These are phyloP conservation scores for Chaetodon trifasciatus DNA, from an alignment of 2,797 vertebrate genomes.

Conservation along the genomic window DNA sequence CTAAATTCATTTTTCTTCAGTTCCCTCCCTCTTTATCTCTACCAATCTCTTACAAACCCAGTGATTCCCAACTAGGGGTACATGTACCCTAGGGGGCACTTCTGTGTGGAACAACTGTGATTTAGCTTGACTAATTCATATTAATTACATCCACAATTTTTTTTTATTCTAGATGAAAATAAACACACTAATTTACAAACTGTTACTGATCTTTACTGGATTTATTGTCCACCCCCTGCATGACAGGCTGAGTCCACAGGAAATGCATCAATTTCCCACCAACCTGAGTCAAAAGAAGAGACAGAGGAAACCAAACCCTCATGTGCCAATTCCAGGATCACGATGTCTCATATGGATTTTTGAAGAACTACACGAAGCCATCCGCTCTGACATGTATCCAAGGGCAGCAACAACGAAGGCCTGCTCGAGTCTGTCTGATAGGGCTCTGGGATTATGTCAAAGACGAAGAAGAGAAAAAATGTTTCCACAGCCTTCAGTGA, in stretches of 20 bases:
- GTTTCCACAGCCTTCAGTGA: neutral
- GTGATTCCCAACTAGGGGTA: neutral
- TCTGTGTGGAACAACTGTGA: neutral
- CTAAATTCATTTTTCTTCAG: neutral
- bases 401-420: neutral
- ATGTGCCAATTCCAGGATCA: neutral
- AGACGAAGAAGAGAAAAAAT: neutral
- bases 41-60: neutral
- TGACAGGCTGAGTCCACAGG: neutral
- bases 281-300: neutral
- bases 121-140: neutral
- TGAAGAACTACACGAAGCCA: neutral
- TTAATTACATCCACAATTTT: neutral
- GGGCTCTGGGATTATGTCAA: constrained; percentile 8
- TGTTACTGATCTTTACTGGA: neutral
- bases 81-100: too few species aligned
- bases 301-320: neutral
- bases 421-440: neutral
- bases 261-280: neutral
- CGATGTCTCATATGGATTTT: constrained; percentile 7
- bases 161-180: neutral
- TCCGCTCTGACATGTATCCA: neutral
- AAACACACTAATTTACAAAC: neutral
- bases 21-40: neutral
- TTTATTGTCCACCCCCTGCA: neutral